Base-by-base conservation (phyloP, 2,797 vertebrate species). In the Otolemur crassicaudatus region DNA sequence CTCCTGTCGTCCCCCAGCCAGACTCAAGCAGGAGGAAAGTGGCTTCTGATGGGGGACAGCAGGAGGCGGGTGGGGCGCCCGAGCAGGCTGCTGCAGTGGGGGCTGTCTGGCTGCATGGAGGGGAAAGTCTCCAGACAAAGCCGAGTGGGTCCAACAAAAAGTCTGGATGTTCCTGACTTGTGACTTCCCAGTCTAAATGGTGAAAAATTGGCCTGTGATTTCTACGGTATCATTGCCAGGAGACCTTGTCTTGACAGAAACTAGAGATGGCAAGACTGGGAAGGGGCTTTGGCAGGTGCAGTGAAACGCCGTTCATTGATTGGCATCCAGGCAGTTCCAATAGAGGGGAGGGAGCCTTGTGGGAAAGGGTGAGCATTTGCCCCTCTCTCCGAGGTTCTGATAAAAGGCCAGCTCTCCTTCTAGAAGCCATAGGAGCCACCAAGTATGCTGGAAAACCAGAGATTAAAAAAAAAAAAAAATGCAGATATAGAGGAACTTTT, bases 181-280 rank as follows among this genome's bases (percentile, higher is more conserved):
- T n/a, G 85, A 65, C 58, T 86, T 79, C 40, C 87, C 37, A 23
- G 58, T 58, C 20, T 76, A 40, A 40, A 4, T 9, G 46, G 40
- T 69, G 69, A 87, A 89, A 83, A 83, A 37, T 10, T 90, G 90
- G 76, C 65, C 29, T 81, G 65, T 1, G 65, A 31, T 73, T 75
- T 76, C 49, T 56, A 72, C 70, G 40, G 19, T 53, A 23, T 37
- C 23, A 2, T 31, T 87, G 82, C 86, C 65, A 85, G 92, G 80
- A 94, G 94, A 53, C 40, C 34, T 85, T 63, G 87, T 80, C 76
- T 84, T 67, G 63, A 94, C 80, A 87, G 91, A 86, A 82, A 91
- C 31, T 12, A 7, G 58, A 87, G 73, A 53, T n/a, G 69, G 56
- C 86, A 82, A 91, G 53, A n/a, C 40, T 93, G 72, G 63, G 72